These are phyloP conservation scores for Pseudochirops corinnae DNA, from an alignment of 2,797 vertebrate species.

Conservation along the genomic window DNA sequence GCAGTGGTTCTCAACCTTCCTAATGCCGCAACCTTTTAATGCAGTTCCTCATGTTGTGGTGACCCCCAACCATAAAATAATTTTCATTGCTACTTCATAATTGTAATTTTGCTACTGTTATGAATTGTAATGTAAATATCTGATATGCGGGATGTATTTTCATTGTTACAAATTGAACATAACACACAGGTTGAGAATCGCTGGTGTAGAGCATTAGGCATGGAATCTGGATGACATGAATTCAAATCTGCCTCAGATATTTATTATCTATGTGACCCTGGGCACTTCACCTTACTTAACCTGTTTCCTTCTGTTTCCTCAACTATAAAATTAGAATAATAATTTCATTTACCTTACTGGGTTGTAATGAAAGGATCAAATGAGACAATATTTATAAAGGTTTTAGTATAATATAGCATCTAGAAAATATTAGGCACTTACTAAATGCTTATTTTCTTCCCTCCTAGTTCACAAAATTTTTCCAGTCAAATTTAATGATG, in stretches of 20 bases:
- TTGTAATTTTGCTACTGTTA: too few relatives aligned
- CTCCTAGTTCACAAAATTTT: neutral
- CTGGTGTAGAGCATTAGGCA: neutral
- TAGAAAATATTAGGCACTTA: neutral
- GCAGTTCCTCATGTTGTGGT: too few relatives aligned
- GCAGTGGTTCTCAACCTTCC: too few relatives aligned
- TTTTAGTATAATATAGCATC: neutral
- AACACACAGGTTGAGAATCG: too few relatives aligned
- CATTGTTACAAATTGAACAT: too few relatives aligned
- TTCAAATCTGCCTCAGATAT: neutral
- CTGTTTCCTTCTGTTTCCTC: neutral
- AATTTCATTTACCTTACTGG: neutral
- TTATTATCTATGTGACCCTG: neutral
- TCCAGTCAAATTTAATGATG: neutral
- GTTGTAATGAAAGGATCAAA: neutral
- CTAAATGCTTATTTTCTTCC: neutral
- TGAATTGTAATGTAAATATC: too few relatives aligned
- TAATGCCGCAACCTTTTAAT: too few relatives aligned
- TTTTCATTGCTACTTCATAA: too few relatives aligned
- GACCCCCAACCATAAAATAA: too few relatives aligned
- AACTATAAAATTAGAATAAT: neutral
- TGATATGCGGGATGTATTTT: too few relatives aligned
- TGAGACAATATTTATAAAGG: neutral
- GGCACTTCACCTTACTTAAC: neutral
- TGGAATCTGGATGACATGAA: neutral